Evolutionary conservation across 2,888 invertebrate genomes (phyloP), one percentile per base, ranked within the genome.

Genomic region (Zelleria hepariella): DNA sequence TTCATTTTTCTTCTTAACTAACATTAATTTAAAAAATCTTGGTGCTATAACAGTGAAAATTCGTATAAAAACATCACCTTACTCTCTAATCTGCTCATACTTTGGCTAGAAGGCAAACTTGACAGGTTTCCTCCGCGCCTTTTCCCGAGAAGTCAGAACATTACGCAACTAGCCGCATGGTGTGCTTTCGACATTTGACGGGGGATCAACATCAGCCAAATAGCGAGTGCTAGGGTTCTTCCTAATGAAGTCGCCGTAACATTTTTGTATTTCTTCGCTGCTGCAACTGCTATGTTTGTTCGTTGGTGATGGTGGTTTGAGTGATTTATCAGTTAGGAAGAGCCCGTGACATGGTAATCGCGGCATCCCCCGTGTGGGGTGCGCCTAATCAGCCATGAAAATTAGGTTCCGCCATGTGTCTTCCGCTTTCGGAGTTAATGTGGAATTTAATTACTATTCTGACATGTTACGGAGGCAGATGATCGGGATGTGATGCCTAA

Each of bases 351-450:
- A 57, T 57, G 57, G 77, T 80, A 80, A 85, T 80, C 79, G 72
- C 65, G 70, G 68, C 80, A 82, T 83, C 82, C 80, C 82, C 80
- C 82, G 75, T 76, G 77, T 78, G 84, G 84, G 84, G 86, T 77
- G 75, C 75, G 78, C 77, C 86, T 87, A 87, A 87, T 87, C 87
- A 87, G 83, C 86, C 86, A 87, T 87, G 86, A 87, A 87, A 87
- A 87, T 87, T 86, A 86, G 86, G 86, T 86, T 86, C 86, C 85
- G 82, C 74, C 70, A 69, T 76, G 74, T 77, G 79, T 86, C 84
- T 82, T 79, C 80, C 79, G 80, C 82, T 86, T 86, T 85, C 81
- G 84, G 18, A 55, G 80, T 71, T 82, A 81, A 82, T 81, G 72
- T 75, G 80, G 83, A 86, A 86, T 87, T 86, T 87, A 86, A 87